Conservation (phyloP, 64 coral and sea anemone species). For the Hydrozoanthus tunicans region DNA sequence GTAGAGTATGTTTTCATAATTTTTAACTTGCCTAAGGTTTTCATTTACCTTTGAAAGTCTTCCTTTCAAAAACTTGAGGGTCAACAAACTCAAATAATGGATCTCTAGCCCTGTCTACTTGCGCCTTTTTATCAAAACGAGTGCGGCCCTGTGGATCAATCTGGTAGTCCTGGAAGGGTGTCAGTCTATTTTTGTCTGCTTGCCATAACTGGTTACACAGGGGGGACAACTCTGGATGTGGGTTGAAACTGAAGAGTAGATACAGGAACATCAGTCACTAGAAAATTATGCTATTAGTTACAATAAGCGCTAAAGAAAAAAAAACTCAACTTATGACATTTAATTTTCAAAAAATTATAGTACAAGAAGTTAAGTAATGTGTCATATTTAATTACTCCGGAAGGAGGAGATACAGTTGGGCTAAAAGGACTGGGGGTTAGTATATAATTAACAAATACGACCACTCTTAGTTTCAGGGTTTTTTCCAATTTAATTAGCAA, state of each 20-base stretch:
- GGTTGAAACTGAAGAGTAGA: conserved; percentile 56
- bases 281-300: no score
- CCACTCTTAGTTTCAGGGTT: no score
- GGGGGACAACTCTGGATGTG: conserved; percentile 74
- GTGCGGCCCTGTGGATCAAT: conserved; percentile 95
- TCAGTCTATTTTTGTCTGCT: conserved; percentile 83
- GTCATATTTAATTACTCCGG: no score
- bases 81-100: conserved; percentile 86
- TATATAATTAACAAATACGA: no score
- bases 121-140: conserved; percentile 60
- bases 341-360: no score
- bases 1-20: neutral
- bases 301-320: neutral
- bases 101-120: conserved; percentile 60
- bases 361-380: no score
- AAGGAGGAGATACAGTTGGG: no score
- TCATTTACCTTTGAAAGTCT: conserved; percentile 72
- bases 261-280: no score
- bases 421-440: no score
- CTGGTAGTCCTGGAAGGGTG: conserved; percentile 66
- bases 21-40: neutral
- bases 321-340: neutral
- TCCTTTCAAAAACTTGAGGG: conserved; percentile 60
- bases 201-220: conserved; percentile 86
- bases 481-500: no score